Evolutionary conservation across 1,140 invertebrate species (phyloP).

Genomic region (Ruditapes philippinarum): DNA sequence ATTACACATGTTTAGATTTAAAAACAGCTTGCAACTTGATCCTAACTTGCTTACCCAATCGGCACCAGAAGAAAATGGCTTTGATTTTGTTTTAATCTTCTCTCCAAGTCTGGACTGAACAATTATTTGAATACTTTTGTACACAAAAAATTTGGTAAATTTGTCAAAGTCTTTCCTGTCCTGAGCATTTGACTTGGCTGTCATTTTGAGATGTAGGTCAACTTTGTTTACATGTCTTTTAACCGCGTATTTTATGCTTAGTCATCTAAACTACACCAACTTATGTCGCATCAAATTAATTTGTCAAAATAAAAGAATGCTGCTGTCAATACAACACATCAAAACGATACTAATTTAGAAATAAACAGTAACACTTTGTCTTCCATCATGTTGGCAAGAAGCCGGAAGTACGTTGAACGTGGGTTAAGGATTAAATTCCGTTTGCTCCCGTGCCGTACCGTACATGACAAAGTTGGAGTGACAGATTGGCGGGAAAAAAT

Average conservation of each 20-base stretch:
- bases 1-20: no score
- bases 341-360: no score
- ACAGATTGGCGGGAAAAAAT: no score
- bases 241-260: no score
- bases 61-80: slow-evolving; percentile 90
- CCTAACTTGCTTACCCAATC: slow-evolving; percentile 91
- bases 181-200: slow-evolving; percentile 59
- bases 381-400: background rate
- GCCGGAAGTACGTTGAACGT: slow-evolving; percentile 9
- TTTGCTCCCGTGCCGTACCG: no score
- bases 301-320: no score
- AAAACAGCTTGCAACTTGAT: background rate
- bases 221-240: slow-evolving; percentile 42
- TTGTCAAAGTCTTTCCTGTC: slow-evolving; percentile 94
- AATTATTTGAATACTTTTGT: slow-evolving; percentile 96
- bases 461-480: no score
- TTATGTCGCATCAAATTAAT: no score
- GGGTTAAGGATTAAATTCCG: no score
- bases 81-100: slow-evolving; percentile 93
- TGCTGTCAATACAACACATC: no score
- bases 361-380: background rate
- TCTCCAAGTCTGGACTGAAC: slow-evolving; percentile 95
- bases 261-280: no score
- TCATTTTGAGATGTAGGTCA: slow-evolving; percentile 53
- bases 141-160: slow-evolving; percentile 94